Percentiles rank a stretch among this genome's conserved stretches.
These are phyloP conservation scores for Craniophora ligustri DNA, from an alignment of 2,888 invertebrate genomes.

Conservation along the genomic window DNA sequence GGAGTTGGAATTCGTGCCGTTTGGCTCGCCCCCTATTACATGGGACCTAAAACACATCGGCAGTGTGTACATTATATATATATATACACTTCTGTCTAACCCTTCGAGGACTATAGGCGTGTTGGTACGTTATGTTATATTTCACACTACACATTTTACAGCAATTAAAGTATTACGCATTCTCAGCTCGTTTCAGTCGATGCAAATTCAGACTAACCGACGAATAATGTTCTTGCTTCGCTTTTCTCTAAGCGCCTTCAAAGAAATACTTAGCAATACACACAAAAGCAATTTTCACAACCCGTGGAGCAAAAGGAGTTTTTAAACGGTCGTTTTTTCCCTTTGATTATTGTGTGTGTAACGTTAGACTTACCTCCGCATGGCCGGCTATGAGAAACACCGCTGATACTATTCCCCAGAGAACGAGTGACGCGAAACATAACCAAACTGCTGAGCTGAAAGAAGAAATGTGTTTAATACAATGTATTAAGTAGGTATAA, in stretches of 20 bases:
- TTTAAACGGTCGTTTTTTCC: conserved; percentile 32
- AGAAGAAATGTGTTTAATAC: too few species aligned
- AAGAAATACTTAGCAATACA: conserved; percentile 57
- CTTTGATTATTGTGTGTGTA: conserved; percentile 50
- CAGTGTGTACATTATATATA: too few species aligned
- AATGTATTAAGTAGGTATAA: conserved; percentile 3
- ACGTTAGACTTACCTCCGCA: conserved; percentile 85
- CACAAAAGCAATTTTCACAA: conserved; percentile 51
- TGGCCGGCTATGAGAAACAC: conserved; percentile 90
- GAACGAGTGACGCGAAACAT: conserved; percentile 87
- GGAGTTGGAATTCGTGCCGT: too few species aligned
- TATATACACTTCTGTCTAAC: too few species aligned
- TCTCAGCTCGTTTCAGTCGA: conserved; percentile 31
- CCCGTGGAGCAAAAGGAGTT: conserved; percentile 51
- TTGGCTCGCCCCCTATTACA: too few species aligned
- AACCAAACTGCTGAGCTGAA: conserved; percentile 88
- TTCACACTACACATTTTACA: conserved; percentile 14
- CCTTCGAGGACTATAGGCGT: too few species aligned
- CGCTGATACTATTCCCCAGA: conserved; percentile 89
- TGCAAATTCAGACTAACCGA: conserved; percentile 22
- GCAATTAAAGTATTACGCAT: conserved; percentile 15
- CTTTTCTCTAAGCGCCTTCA: conserved; percentile 49
- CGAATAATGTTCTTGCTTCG: not conserved
- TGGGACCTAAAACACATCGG: too few species aligned
- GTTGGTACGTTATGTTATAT: too few species aligned